Conservation (phyloP, 2,113 vertebrate genomes). For the Antechinus flavipes region DNA sequence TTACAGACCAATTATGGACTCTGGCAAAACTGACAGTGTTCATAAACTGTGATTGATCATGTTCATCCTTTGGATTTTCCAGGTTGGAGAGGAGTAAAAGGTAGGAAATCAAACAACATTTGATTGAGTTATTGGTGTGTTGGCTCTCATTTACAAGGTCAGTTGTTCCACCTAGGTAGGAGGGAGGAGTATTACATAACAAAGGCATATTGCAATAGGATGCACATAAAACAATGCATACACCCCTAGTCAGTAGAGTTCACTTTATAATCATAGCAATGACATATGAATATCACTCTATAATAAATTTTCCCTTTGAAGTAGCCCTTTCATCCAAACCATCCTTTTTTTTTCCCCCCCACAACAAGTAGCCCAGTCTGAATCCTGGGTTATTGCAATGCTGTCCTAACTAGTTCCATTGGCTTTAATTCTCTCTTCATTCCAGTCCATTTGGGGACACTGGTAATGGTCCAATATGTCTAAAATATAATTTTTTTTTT, state of each 20-base stretch:
- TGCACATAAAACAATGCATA: neutral
- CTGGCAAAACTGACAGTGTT: neutral
- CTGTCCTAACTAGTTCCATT: neutral
- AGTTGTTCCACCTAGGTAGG: neutral
- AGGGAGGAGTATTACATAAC: neutral
- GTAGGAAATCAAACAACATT: neutral
- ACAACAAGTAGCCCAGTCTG: neutral
- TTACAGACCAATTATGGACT: neutral
- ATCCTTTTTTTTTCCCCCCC: neutral
- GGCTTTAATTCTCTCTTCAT: neutral
- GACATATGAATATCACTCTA: neutral
- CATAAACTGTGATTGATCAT: neutral
- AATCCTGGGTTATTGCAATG: neutral
- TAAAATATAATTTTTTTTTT: neutral
- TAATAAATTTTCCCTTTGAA: neutral
- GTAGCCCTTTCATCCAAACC: neutral
- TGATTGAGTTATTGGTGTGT: neutral
- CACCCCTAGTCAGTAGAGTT: neutral
- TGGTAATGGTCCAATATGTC: neutral
- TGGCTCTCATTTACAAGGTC: neutral
- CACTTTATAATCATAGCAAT: rapidly evolving
- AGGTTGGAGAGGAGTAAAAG: neutral
- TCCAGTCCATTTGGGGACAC: neutral
- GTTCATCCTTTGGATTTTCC: neutral
- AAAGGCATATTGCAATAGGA: rapidly evolving